A percentile compares a stretch with the other conserved stretches of the same genome.
These are phyloP conservation scores for Beris chalybata DNA, from an alignment of 2,888 invertebrate species.

Conservation along the genomic window DNA sequence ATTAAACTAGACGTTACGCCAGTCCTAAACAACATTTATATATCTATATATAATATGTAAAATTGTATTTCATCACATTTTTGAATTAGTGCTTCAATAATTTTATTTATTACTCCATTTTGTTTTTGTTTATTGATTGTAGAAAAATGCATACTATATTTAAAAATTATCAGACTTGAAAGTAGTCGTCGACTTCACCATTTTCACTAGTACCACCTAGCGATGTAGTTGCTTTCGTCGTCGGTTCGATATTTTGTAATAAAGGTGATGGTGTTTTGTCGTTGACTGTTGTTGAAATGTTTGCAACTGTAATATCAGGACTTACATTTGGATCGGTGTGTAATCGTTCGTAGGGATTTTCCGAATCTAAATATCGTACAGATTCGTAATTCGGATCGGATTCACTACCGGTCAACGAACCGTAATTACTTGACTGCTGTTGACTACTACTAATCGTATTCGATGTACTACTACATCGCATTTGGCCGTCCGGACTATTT, in stretches of 20 bases:
- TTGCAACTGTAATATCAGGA: conserved; percentile 38
- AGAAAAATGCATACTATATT: not conserved
- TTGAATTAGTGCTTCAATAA: not conserved
- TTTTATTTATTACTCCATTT: conserved; percentile 8
- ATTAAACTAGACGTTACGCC: not conserved
- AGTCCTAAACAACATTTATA: too few species aligned
- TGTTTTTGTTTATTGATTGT: conserved; percentile 16
- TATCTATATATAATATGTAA: not conserved
- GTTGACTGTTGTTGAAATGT: not conserved
- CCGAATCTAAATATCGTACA: conserved; percentile 71
- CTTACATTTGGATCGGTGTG: conserved; percentile 52
- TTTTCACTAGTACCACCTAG: conserved; percentile 40
- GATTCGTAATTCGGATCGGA: conserved; percentile 84
- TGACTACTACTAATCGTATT: conserved; percentile 47
- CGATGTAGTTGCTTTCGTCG: conserved; percentile 34
- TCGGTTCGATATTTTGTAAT: conserved; percentile 31
- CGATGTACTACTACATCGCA: conserved; percentile 44
- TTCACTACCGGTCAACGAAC: conserved; percentile 77
- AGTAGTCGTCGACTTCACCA: conserved; percentile 56
- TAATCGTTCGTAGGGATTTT: conserved; percentile 71
- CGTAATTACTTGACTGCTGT: conserved; percentile 73
- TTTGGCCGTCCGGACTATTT: conserved; percentile 39
- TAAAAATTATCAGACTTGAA: conserved; percentile 51
- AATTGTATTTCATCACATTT: conserved; percentile 3
- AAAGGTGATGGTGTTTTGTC: conserved; percentile 43